Percentiles rank a stretch among this genome's conserved stretches.
These are phyloP conservation scores for Falco novaeseelandiae DNA, from an alignment of 2,797 vertebrate species.

Conservation along the genomic window DNA sequence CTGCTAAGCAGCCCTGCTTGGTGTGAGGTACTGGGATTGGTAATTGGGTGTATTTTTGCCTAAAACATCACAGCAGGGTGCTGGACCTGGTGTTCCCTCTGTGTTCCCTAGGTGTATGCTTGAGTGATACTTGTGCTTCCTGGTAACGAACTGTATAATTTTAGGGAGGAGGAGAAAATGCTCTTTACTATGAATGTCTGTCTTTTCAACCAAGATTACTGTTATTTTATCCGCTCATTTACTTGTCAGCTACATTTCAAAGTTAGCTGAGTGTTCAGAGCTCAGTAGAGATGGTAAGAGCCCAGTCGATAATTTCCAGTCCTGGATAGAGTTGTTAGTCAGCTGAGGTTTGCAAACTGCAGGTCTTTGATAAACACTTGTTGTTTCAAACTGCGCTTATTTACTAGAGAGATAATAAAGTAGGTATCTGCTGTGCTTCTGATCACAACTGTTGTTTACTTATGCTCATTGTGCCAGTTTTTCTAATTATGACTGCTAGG, in stretches of 20 bases:
- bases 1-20: not conserved
- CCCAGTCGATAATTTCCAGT: not conserved
- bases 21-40: not conserved
- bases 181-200: not conserved
- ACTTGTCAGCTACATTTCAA: not conserved
- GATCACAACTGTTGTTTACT: not conserved
- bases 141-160: not conserved
- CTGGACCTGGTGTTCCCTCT: not conserved
- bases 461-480: not conserved
- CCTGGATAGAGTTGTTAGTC: not conserved
- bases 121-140: not conserved
- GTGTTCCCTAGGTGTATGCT: not conserved
- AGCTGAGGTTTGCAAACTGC: not conserved
- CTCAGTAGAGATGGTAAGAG: not conserved
- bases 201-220: not conserved
- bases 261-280: not conserved
- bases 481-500: slow-evolving; percentile 11
- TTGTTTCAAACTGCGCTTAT: not conserved
- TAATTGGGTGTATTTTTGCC: not conserved
- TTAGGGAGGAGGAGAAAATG: not conserved
- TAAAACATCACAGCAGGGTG: not conserved
- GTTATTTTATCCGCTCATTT: not conserved
- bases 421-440: not conserved
- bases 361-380: not conserved
- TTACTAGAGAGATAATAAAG: not conserved